These are phyloP conservation scores for Ormyrus pomaceus DNA, from an alignment of 2,888 invertebrate species.

Conservation along the genomic window DNA sequence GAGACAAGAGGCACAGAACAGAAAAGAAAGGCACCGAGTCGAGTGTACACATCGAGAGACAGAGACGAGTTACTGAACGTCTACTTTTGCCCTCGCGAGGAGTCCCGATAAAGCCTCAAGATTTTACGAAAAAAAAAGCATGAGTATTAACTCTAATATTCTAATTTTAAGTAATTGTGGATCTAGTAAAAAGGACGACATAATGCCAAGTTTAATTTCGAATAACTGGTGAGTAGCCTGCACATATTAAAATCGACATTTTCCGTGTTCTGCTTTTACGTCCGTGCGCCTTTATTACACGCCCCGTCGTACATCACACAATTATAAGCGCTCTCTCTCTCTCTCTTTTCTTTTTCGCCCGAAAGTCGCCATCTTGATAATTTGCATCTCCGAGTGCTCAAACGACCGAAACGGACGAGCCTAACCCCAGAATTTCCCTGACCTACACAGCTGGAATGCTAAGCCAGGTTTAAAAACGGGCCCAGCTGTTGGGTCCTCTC, in stretches of 20 bases:
- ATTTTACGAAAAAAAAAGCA: conserved; percentile 75
- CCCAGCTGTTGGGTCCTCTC: too few relatives aligned
- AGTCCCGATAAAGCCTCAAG: conserved; percentile 63
- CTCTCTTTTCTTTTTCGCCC: conserved; percentile 11
- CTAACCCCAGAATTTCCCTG: too few relatives aligned
- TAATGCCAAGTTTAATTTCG: conserved; percentile 82
- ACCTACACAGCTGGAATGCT: too few relatives aligned
- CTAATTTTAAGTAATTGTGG: conserved; percentile 72
- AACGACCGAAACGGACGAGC: too few relatives aligned
- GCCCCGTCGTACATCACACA: neutral
- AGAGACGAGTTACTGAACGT: neutral
- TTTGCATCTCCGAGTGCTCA: conserved; percentile 41
- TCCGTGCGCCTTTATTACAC: neutral
- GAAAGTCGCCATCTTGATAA: conserved; percentile 63
- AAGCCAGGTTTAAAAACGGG: too few relatives aligned
- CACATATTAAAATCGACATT: conserved; percentile 21
- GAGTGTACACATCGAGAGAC: neutral
- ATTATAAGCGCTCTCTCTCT: neutral
- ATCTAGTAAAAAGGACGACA: conserved; percentile 74
- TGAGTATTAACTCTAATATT: conserved; percentile 71
- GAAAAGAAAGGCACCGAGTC: neutral
- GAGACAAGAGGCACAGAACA: neutral
- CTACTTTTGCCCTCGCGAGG: conserved; percentile 46
- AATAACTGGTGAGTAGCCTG: conserved; percentile 79
- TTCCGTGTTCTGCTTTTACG: neutral